These are phyloP conservation scores for Halcyon badia DNA, from an alignment of 2,797 vertebrate genomes.

Conservation along the genomic window DNA sequence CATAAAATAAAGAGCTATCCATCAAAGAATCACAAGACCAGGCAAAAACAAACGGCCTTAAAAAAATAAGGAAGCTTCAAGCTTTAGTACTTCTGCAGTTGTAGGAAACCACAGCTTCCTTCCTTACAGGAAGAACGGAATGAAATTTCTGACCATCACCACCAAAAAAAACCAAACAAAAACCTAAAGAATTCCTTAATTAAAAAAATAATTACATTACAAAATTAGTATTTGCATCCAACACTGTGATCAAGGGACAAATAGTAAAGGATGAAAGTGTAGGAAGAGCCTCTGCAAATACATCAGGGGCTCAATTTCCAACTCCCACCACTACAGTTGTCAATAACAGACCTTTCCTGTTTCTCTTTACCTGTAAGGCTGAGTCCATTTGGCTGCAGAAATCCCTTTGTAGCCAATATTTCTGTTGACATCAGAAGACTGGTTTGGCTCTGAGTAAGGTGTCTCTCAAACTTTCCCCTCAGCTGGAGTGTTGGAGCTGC, in stretches of 20 bases:
- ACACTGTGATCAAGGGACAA: accelerated
- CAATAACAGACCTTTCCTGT: not conserved
- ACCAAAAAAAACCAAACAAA: not conserved
- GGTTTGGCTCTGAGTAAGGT: not conserved
- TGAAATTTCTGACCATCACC: not conserved
- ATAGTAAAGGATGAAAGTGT: not conserved
- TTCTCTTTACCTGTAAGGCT: not conserved
- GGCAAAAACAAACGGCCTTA: accelerated
- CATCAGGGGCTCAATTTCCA: not conserved
- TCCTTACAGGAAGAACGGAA: not conserved
- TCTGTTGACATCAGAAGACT: not conserved
- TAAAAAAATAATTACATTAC: no score
- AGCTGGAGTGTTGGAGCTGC: accelerated
- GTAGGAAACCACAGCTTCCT: not conserved
- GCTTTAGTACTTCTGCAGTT: not conserved
- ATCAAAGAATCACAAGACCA: not conserved
- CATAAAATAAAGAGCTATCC: not conserved
- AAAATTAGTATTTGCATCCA: not conserved
- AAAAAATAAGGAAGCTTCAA: not conserved
- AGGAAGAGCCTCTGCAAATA: not conserved
- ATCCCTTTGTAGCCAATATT: not conserved
- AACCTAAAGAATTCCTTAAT: no score
- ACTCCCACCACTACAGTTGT: not conserved
- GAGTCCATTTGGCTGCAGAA: not conserved
- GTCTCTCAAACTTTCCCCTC: not conserved